These are phyloP conservation scores for Trichosurus vulpecula DNA, from an alignment of 2,797 vertebrate species.

Conservation along the genomic window DNA sequence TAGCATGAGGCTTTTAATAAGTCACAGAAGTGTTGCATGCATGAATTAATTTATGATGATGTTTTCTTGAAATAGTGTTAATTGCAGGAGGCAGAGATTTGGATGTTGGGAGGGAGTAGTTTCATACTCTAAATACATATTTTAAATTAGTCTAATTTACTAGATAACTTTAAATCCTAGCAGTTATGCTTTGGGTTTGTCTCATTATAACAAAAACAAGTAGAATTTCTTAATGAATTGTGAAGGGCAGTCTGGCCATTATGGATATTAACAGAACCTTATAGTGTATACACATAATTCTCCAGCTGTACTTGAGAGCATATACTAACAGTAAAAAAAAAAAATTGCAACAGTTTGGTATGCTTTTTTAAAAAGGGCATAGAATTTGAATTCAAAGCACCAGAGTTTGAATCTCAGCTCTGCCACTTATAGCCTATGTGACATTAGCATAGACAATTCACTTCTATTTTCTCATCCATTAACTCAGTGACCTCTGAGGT, in stretches of 20 bases:
- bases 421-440: background rate
- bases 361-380: background rate
- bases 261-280: background rate
- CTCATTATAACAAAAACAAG: constrained; percentile 58
- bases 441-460: background rate
- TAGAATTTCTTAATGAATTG: constrained; percentile 12
- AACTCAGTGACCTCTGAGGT: background rate
- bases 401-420: background rate
- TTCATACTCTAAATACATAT: constrained; percentile 47
- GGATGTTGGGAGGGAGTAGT: background rate
- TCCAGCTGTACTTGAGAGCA: background rate
- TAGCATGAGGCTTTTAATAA: constrained; percentile 44
- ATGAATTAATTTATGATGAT: constrained; percentile 11
- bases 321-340: background rate
- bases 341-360: background rate
- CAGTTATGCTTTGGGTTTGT: constrained; percentile 76
- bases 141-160: constrained; percentile 54
- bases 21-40: constrained; percentile 35
- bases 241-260: background rate
- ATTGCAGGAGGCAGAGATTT: constrained; percentile 19
- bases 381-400: background rate
- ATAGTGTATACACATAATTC: background rate
- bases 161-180: constrained; percentile 55
- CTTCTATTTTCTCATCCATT: background rate
- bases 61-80: constrained; percentile 44